These are phyloP conservation scores for Palythoa grandis DNA, from an alignment of 92 coral and sea anemone species.

Conservation along the genomic window DNA sequence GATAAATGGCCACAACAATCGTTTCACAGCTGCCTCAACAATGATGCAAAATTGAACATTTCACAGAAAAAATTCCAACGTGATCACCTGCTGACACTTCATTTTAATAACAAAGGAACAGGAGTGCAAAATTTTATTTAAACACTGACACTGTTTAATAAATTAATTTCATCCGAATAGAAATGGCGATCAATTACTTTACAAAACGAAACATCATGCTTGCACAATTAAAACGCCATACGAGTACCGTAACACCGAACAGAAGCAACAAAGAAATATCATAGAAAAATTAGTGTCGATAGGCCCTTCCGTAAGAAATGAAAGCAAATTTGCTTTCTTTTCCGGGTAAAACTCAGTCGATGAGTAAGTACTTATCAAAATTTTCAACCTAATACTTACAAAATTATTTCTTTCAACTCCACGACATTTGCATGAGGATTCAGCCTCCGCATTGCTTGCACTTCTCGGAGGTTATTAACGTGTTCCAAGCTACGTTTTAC, in stretches of 20 bases:
- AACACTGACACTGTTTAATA: too few species aligned
- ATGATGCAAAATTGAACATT: too few species aligned
- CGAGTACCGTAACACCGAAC: neutral
- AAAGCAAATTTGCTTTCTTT: neutral
- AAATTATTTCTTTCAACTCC: slow-evolving; percentile 89
- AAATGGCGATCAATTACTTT: too few species aligned
- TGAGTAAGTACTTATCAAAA: neutral
- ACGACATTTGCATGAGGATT: slow-evolving; percentile 96
- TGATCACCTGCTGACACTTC: neutral
- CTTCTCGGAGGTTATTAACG: slow-evolving; percentile 92
- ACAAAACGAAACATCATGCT: neutral
- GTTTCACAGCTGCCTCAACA: too few species aligned
- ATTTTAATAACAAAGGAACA: neutral
- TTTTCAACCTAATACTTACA: slow-evolving; percentile 67
- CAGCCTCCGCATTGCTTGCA: slow-evolving; percentile 94
- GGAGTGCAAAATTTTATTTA: too few species aligned
- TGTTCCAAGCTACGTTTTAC: slow-evolving; percentile 78
- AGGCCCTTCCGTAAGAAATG: neutral
- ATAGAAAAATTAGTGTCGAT: neutral
- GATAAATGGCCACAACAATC: too few species aligned
- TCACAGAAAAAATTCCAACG: too few species aligned
- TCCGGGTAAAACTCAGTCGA: neutral
- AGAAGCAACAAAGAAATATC: neutral
- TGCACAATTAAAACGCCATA: neutral
- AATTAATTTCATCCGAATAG: neutral